phyloP scores from a whole-genome alignment of 2,113 vertebrate genomes.

The Monopterus albus region DNA sequence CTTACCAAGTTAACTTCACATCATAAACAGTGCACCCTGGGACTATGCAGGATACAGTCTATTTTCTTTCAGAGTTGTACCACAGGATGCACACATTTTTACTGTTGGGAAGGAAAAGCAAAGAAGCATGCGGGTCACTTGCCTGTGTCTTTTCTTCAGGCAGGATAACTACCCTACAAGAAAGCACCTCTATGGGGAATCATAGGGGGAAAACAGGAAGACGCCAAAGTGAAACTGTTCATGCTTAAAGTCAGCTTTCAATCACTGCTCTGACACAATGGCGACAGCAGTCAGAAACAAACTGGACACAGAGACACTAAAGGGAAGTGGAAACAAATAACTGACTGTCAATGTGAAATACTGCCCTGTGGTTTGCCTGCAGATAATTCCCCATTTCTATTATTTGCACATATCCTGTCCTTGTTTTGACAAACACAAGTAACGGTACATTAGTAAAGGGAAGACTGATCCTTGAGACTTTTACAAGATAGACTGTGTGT shows the following conservation, averaged over 20 bases:
- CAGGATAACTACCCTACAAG: conserved; percentile 21
- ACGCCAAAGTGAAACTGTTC: conserved; percentile 35
- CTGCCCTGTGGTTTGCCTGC: conserved; percentile 33
- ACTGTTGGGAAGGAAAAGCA: conserved; percentile 51
- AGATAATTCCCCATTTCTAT: conserved; percentile 70
- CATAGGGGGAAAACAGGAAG: conserved; percentile 68
- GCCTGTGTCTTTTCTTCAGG: conserved; percentile 45
- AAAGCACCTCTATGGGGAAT: conserved; percentile 17
- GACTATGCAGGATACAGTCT: conserved; percentile 64
- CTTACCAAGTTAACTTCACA: conserved; percentile 3
- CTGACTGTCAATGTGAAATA: conserved; percentile 54
- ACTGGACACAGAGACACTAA: conserved; percentile 66
- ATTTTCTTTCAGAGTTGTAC: conserved; percentile 66
- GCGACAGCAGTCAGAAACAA: conserved; percentile 57
- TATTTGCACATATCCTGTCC: conserved; percentile 74
- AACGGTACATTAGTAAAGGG: conserved; percentile 47
- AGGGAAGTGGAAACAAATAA: conserved; percentile 70
- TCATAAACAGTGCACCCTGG: conserved; percentile 27
- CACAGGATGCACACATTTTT: conserved; percentile 39
- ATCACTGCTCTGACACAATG: conserved; percentile 70
- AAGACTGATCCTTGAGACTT: conserved; percentile 59
- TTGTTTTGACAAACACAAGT: conserved; percentile 73
- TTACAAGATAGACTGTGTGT: conserved; percentile 40
- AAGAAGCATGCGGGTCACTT: conserved; percentile 46
- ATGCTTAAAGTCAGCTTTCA: conserved; percentile 51